These are phyloP conservation scores for Lutra lutra DNA, from an alignment of 2,797 vertebrate species.

Conservation along the genomic window DNA sequence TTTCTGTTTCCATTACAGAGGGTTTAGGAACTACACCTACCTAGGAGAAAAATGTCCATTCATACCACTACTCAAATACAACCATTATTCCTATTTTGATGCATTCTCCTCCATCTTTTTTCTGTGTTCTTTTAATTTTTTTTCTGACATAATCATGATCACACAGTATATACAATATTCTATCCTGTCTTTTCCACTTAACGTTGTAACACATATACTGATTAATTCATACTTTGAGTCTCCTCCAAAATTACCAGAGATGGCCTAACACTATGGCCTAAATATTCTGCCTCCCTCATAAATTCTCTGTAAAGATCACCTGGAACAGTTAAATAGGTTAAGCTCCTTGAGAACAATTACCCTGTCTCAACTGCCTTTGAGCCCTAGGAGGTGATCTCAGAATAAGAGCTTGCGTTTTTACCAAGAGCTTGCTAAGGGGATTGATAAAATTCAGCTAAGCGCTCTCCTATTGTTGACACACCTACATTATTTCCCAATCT, in stretches of 20 bases:
- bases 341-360: background rate
- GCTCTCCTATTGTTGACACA: background rate
- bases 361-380: background rate
- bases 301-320: background rate
- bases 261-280: background rate
- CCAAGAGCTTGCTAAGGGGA: background rate
- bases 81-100: background rate
- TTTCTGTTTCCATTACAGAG: background rate
- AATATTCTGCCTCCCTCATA: background rate
- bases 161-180: background rate
- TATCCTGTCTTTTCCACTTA: background rate
- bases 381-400: background rate
- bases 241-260: background rate
- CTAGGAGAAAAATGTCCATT: background rate
- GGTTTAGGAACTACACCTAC: background rate
- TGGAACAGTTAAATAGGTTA: background rate
- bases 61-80: background rate
- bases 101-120: background rate
- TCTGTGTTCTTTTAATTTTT: background rate
- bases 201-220: background rate
- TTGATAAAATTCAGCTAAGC: background rate
- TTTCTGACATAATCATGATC: background rate
- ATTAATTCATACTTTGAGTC: conserved; percentile 10
- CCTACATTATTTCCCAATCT: background rate
- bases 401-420: background rate